Conservation (phyloP, 2,797 vertebrate genomes). For the Chrysolophus pictus region DNA sequence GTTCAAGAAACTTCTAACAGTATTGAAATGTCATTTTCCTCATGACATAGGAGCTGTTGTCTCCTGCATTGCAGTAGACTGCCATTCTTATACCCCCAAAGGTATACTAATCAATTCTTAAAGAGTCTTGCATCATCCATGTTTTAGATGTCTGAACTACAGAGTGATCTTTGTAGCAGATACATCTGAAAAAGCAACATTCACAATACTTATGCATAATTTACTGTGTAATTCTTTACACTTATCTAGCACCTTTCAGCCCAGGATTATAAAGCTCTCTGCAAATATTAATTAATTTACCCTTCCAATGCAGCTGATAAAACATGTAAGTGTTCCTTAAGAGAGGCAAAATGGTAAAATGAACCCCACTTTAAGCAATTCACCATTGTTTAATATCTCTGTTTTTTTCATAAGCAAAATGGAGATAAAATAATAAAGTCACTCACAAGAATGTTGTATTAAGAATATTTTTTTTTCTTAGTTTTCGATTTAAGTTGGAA, state of each 20-base stretch:
- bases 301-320: background rate
- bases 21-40: conserved; percentile 50
- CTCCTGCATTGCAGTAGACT: conserved; percentile 43
- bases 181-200: conserved; percentile 51
- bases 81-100: conserved; percentile 49
- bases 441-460: background rate
- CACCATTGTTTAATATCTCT: background rate
- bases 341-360: background rate
- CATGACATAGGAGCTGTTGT: conserved; percentile 5
- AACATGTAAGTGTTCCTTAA: background rate
- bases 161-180: conserved; percentile 63
- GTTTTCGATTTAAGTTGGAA: background rate
- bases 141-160: conserved; percentile 64
- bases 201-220: conserved; percentile 66
- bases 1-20: background rate
- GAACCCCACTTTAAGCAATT: background rate
- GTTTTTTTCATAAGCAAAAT: background rate
- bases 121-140: conserved; percentile 51
- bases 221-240: conserved; percentile 59
- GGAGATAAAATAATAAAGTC: background rate
- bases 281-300: conserved; percentile 59
- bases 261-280: conserved; percentile 37
- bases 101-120: conserved; percentile 65
- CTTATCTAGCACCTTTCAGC: conserved; percentile 54
- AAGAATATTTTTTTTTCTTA: background rate